Evolutionary conservation across 2,888 invertebrate species (phyloP), one percentile per base, ranked within the genome.

Genomic region (Cecidostiba fungosa): DNA sequence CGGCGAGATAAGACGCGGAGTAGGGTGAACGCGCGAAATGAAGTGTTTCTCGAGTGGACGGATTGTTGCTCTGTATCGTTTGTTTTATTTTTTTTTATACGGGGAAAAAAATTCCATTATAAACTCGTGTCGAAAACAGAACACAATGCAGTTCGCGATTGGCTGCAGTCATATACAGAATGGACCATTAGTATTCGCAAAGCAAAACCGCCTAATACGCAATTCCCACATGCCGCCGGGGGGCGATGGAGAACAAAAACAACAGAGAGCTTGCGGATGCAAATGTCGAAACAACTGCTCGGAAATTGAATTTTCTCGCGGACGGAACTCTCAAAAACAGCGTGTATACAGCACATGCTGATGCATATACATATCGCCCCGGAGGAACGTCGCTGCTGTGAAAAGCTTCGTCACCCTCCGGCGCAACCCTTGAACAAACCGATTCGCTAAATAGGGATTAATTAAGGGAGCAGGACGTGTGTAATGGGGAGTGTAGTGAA

Each of bases 391-490:
- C 43, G 66, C 26, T 3, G 14, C 19, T 39, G 87, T 77, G 87
- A 66, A 88, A 80, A 69, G 85, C 83, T 84, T 84, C 87, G 88
- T 87, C 85, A 87, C 88, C 86, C 84, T 87, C 82, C 86, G 87
- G 88, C 87, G 87, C 86, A 62, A 19, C 89, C 89, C 89, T 90
- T 90, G 89, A 90, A 89, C 89, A 90, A 89, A 90, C 91, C 89
- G 89, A 91, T 91, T 89, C 90, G 88, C 89, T 90, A 91, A 92
- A 92, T 90, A 89, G 90, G 89, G 90, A 91, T 92, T 91, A 91
- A 92, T 91, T 90, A 91, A 90, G 89, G 89, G 89, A 88, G 47
- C 66, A 66, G n/a, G n/a, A n/a, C n/a, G n/a, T n/a, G n/a, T n/a
- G n/a, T n/a, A n/a, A n/a, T n/a, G n/a, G n/a, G n/a, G n/a, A n/a